These are phyloP conservation scores for Ctenochaetus hawaiiensis DNA, from an alignment of 2,797 vertebrate genomes.

Conservation along the genomic window DNA sequence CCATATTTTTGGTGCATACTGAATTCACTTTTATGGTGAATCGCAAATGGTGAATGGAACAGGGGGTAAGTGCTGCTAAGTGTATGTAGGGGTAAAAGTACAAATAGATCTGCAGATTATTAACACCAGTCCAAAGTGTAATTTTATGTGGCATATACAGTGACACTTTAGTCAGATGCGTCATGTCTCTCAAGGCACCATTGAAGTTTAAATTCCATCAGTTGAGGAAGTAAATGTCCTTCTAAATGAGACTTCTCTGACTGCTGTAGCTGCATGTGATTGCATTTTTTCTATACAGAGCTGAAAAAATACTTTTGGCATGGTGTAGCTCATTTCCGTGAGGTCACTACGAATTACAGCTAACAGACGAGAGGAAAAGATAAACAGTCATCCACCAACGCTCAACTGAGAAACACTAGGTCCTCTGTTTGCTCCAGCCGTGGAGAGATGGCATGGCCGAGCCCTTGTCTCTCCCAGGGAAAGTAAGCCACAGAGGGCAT, in stretches of 20 bases:
- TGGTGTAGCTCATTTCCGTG: conserved; percentile 5
- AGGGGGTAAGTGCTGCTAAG: not conserved
- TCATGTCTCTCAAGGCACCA: not conserved
- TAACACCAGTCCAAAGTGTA: conserved; percentile 27
- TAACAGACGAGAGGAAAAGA: conserved; percentile 21
- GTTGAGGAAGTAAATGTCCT: not conserved
- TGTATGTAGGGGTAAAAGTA: conserved; percentile 51
- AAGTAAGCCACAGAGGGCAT: conserved; percentile 56
- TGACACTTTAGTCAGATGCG: conserved; percentile 5
- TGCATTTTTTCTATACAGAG: not conserved
- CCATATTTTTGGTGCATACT: not conserved
- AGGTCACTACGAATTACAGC: conserved; percentile 38
- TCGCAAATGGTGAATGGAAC: not conserved
- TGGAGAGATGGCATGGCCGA: conserved; percentile 44
- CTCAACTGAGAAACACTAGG: conserved; percentile 61
- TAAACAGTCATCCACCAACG: conserved; percentile 43
- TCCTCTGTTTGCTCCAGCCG: conserved; percentile 58
- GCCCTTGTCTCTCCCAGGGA: conserved; percentile 38
- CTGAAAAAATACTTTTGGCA: conserved; percentile 20
- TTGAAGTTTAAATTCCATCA: not conserved
- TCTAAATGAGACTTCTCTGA: not conserved
- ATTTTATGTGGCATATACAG: conserved; percentile 30
- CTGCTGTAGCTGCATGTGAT: not conserved
- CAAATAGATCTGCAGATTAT: conserved; percentile 40
- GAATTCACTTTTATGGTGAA: not conserved